phyloP scores from a whole-genome alignment of 2,113 vertebrate species.

The Toxotes jaculatrix region DNA sequence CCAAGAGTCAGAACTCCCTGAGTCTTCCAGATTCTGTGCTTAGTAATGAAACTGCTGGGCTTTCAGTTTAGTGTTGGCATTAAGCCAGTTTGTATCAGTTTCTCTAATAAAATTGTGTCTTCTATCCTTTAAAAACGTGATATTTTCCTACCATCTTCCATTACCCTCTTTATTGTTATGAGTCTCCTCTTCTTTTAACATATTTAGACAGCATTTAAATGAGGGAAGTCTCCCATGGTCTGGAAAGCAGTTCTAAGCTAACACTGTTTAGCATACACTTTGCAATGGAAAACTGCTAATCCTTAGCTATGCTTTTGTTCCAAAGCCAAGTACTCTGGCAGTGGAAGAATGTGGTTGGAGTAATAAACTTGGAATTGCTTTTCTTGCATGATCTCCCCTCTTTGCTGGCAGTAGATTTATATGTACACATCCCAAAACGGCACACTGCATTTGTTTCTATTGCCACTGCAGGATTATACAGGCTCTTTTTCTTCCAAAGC shows the following conservation, averaged over 20 bases:
- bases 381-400: conserved; percentile 33
- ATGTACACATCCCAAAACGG: conserved; percentile 27
- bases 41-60: conserved; percentile 35
- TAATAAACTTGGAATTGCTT: conserved; percentile 44
- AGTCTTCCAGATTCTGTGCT: conserved; percentile 17
- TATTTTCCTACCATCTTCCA: not conserved
- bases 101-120: not conserved
- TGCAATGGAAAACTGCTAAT: conserved; percentile 62
- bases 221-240: conserved; percentile 19
- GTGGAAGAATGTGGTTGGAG: conserved; percentile 49
- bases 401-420: conserved; percentile 31
- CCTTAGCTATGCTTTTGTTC: conserved; percentile 56
- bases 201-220: conserved; percentile 28
- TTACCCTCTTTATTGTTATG: not conserved
- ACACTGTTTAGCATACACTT: conserved; percentile 48
- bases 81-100: conserved; percentile 11
- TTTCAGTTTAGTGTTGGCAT: conserved; percentile 15
- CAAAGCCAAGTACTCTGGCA: conserved; percentile 56
- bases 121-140: not conserved
- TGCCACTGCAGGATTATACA: conserved; percentile 24
- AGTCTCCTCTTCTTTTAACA: conserved; percentile 16
- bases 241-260: conserved; percentile 36
- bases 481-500: conserved; percentile 18
- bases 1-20: conserved; percentile 6
- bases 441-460: conserved; percentile 31